Evolutionary conservation across 2,113 vertebrate genomes (phyloP), one percentile per base, ranked within the genome.

Genomic region (Marmota flaviventris): DNA sequence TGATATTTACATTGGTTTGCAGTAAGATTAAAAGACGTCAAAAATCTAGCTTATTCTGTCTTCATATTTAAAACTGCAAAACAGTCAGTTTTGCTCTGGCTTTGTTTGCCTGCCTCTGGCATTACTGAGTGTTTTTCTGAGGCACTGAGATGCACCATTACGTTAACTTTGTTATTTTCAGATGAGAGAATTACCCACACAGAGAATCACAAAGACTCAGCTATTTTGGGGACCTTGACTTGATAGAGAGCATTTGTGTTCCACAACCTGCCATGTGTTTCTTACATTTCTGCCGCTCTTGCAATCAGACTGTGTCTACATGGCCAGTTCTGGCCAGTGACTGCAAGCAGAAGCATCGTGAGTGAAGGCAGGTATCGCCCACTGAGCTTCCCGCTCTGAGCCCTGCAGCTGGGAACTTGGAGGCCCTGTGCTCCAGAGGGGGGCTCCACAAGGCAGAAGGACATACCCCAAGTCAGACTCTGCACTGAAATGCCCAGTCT

Each of bases 281-380:
- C 82, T 11, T 17, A 8, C 13, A 5, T 2, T 9, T 34, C 27
- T 51, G 4, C 29, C 7, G 70, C 42, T 16, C 25, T 76, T 4
- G 29, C 32, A 63, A 8, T 8, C 18, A 13, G 22, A 72, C 2
- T 6, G 72, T 25, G 79, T 65, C 78, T 10, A 0, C 0, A 9
- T 1, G 86, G 53, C 53, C n/a, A 1, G 24, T 4, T 51, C 70
- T 3, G 27, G 65, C 20, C 24, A 10, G 72, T 0, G 34, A 34
- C 8, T 0, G 18, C 10, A 32, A 8, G 24, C 18, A 6, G 27
- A 20, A 29, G n/a, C 0, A 1, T 6, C 0, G 12, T 1, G 24
- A 34, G 45, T 22, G 5, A 5, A 34, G 29, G 9, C 16, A 24
- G 13, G 22, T 1, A 14, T 32, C 13, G 17, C 29, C 51, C 12